These are phyloP conservation scores for Cryptotermes secundus DNA, from an alignment of 1,140 invertebrate genomes.

Conservation along the genomic window DNA sequence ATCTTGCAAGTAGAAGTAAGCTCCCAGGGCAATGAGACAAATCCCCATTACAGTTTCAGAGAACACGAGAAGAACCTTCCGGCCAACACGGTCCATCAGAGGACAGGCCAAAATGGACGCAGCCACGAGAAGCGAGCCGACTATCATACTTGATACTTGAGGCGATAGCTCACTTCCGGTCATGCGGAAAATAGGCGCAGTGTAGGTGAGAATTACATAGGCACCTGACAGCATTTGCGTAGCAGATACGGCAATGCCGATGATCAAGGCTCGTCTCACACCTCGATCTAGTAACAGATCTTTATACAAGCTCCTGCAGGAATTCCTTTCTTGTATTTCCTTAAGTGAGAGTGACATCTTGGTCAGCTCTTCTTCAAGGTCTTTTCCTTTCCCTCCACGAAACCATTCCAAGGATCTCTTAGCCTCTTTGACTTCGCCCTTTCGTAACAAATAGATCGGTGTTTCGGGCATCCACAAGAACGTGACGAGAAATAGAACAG, in stretches of 20 bases:
- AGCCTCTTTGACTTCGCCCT: background rate
- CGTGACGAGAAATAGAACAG: constrained; percentile 49
- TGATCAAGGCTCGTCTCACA: constrained; percentile 48
- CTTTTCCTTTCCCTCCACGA: background rate
- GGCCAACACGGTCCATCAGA: constrained; percentile 60
- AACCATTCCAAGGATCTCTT: background rate
- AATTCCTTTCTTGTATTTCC: background rate
- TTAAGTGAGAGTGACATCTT: background rate
- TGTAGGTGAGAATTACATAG: constrained; percentile 50
- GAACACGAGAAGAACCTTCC: constrained; percentile 55
- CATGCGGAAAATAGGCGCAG: too few species aligned
- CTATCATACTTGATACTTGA: constrained; percentile 56
- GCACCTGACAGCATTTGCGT: constrained; percentile 49
- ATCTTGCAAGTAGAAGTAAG: constrained; percentile 48
- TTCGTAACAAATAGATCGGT: constrained; percentile 44
- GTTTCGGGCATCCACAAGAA: constrained; percentile 60
- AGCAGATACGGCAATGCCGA: constrained; percentile 49
- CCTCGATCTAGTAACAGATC: constrained; percentile 52
- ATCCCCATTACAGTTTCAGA: constrained; percentile 51
- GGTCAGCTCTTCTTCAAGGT: background rate
- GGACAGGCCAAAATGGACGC: constrained; percentile 52
- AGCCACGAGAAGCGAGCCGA: constrained; percentile 48
- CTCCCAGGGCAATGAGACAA: constrained; percentile 47
- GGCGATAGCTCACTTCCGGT: constrained; percentile 48
- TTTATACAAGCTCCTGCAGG: background rate